These are phyloP conservation scores for Anas platyrhynchos DNA, from an alignment of 2,113 vertebrate genomes.

Conservation along the genomic window DNA sequence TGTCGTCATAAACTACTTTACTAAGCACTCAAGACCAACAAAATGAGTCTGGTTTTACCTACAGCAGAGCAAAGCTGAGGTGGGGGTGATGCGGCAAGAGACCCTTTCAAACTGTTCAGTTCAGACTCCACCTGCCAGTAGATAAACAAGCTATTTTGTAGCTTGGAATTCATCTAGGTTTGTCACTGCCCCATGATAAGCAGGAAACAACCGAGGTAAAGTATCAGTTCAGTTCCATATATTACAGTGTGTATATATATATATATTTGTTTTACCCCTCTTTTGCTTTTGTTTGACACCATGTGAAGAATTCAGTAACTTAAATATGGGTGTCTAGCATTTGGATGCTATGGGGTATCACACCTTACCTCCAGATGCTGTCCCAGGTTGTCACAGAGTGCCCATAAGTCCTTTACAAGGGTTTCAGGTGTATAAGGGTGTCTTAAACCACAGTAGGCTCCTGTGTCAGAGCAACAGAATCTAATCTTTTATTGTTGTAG, in stretches of 20 bases:
- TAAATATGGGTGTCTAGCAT: neutral
- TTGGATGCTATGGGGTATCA: neutral
- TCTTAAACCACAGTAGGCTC: neutral
- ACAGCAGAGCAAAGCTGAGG: neutral
- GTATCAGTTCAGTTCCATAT: neutral
- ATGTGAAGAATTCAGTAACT: neutral
- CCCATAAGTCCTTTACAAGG: neutral
- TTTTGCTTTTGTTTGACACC: neutral
- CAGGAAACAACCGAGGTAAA: neutral
- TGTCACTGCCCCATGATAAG: neutral
- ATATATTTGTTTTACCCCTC: neutral
- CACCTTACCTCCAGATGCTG: neutral
- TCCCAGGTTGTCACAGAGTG: neutral
- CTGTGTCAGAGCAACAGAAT: fast-evolving
- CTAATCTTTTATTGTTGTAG: neutral
- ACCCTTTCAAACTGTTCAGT: neutral
- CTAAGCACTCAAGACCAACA: neutral
- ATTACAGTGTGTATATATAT: neutral
- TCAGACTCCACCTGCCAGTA: neutral
- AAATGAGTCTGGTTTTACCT: neutral
- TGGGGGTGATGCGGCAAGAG: neutral
- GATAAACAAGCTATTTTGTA: neutral
- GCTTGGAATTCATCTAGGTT: neutral
- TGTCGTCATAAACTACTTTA: neutral
- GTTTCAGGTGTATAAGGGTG: neutral